These are phyloP conservation scores for Caranx ignobilis DNA, from an alignment of 2,113 vertebrate genomes.

Conservation along the genomic window DNA sequence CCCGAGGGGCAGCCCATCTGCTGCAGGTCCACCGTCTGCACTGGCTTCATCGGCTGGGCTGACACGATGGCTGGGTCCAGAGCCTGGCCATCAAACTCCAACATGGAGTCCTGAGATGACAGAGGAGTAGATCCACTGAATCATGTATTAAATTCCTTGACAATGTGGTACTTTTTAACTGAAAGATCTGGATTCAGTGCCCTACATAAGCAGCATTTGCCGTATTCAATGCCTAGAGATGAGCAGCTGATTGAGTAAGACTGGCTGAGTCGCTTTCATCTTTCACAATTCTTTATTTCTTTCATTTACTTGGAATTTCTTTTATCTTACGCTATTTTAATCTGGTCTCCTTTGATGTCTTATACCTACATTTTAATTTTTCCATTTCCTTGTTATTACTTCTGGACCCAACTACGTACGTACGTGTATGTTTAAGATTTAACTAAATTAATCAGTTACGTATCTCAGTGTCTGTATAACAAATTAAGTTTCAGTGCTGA, in stretches of 20 bases:
- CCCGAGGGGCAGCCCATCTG: conserved; percentile 92
- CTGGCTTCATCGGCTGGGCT: conserved; percentile 97
- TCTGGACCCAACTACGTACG: background rate
- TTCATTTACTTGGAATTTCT: background rate
- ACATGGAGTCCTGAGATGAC: conserved; percentile 91
- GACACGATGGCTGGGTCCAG: conserved; percentile 98
- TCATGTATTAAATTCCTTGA: background rate
- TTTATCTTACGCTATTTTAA: background rate
- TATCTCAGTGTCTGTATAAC: background rate
- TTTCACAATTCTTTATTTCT: background rate
- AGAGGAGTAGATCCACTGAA: background rate
- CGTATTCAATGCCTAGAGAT: background rate
- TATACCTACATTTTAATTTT: background rate
- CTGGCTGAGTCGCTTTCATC: background rate
- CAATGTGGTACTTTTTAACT: background rate
- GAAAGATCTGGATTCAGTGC: background rate
- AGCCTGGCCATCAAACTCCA: conserved; percentile 97
- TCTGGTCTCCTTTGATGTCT: background rate
- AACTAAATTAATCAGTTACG: background rate
- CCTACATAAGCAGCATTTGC: background rate
- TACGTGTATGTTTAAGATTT: background rate
- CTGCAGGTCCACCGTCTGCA: conserved; percentile 90
- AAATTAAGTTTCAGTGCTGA: background rate
- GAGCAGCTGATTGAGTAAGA: background rate
- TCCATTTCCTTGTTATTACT: background rate